Conservation (phyloP, 2,113 vertebrate species). For the Tauraco erythrolophus region DNA sequence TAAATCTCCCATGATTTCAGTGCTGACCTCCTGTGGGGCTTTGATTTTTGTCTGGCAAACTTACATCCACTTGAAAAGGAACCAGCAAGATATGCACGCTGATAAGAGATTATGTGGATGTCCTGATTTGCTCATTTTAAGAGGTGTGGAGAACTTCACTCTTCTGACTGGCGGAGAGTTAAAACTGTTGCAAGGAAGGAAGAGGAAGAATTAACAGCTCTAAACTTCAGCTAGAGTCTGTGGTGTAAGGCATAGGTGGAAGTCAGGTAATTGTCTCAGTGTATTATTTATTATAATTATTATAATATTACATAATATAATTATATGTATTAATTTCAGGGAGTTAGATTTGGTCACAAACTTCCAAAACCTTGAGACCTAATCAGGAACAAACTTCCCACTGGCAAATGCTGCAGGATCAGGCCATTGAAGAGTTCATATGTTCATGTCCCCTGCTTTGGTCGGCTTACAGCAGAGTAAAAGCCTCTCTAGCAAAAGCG, state of each 20-base stretch:
- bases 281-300: too few species aligned
- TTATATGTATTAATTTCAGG: background rate
- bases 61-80: background rate
- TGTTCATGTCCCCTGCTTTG: background rate
- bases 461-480: background rate
- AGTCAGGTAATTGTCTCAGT: background rate
- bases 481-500: background rate
- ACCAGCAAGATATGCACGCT: background rate
- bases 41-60: constrained; percentile 8
- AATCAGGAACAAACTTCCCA: background rate
- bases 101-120: background rate
- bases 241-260: background rate
- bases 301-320: too few species aligned
- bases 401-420: background rate
- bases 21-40: background rate
- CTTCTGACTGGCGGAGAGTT: background rate
- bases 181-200: background rate
- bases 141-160: background rate
- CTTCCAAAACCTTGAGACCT: background rate
- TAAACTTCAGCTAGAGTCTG: background rate
- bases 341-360: background rate
- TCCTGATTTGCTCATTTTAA: background rate
- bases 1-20: background rate
- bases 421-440: background rate
- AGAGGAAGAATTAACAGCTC: background rate